These are phyloP conservation scores for Pseudococcus viburni DNA, from an alignment of 2,888 invertebrate genomes.

Conservation along the genomic window DNA sequence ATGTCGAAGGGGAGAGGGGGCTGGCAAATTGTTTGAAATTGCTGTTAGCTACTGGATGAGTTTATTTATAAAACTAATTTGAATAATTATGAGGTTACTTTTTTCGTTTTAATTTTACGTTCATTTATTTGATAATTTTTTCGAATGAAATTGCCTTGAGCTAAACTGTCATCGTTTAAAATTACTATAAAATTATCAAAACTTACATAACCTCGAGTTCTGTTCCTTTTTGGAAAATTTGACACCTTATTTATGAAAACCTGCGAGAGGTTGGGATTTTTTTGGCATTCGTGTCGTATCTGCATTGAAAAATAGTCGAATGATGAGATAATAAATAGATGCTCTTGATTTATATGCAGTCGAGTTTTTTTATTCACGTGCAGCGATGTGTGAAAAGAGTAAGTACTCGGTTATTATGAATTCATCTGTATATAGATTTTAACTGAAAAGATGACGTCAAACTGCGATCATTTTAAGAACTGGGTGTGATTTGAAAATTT, in stretches of 20 bases:
- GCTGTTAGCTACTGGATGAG: not conserved
- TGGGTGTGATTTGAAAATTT: constrained; percentile 10
- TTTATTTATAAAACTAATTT: constrained; percentile 25
- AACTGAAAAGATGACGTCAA: not conserved
- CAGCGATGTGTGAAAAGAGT: not conserved
- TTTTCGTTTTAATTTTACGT: not conserved
- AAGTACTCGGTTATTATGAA: not conserved
- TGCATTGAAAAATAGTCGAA: not conserved
- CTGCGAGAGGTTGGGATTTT: not conserved
- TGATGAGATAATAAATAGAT: not conserved
- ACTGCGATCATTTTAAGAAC: not conserved
- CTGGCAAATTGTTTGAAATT: not conserved
- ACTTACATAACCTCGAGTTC: not conserved
- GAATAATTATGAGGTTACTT: constrained; percentile 18
- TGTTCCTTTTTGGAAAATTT: not conserved
- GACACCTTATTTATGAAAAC: not conserved
- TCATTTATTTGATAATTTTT: not conserved
- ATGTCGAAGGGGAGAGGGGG: not conserved
- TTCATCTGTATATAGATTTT: not conserved
- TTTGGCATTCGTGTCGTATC: not conserved
- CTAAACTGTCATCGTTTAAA: not conserved
- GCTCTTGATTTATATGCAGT: not conserved
- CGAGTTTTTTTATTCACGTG: not conserved
- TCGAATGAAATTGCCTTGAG: not conserved
- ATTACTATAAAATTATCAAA: not conserved